Conservation (phyloP, 2,888 invertebrate genomes). For the Gryllus longicercus region DNA sequence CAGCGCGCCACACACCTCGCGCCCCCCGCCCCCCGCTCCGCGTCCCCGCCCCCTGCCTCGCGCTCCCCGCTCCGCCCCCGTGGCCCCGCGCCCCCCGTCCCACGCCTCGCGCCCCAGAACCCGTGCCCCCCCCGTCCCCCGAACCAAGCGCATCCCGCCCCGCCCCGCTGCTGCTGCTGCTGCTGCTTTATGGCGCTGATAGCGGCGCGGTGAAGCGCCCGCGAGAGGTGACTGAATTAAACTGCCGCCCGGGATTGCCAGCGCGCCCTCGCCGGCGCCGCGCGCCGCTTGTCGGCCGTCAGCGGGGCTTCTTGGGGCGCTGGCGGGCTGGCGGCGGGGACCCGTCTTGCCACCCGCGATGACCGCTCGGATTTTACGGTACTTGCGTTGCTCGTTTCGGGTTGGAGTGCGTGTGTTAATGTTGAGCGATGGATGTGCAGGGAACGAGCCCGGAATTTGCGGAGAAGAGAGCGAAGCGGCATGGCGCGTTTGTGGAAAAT, state of each 20-base stretch:
- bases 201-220: neutral
- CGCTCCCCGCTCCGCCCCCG: neutral
- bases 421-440: neutral
- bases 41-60: neutral
- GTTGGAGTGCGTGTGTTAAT: neutral
- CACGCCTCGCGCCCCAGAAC: neutral
- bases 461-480: too few relatives aligned
- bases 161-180: neutral
- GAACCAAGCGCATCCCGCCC: too few relatives aligned
- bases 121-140: too few relatives aligned
- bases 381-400: neutral
- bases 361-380: too few relatives aligned
- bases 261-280: neutral
- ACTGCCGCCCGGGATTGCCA: neutral
- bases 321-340: too few relatives aligned
- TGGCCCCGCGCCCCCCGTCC: neutral
- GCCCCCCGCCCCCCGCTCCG: neutral
- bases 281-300: neutral
- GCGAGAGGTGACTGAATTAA: constrained; percentile 17
- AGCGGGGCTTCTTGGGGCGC: neutral
- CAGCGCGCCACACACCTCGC: neutral
- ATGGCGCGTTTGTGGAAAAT: too few relatives aligned
- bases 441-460: too few relatives aligned
- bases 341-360: too few relatives aligned
- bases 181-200: constrained; percentile 17